These are phyloP conservation scores for Chaetodon trifascialis DNA, from an alignment of 2,113 vertebrate species.

Conservation along the genomic window DNA sequence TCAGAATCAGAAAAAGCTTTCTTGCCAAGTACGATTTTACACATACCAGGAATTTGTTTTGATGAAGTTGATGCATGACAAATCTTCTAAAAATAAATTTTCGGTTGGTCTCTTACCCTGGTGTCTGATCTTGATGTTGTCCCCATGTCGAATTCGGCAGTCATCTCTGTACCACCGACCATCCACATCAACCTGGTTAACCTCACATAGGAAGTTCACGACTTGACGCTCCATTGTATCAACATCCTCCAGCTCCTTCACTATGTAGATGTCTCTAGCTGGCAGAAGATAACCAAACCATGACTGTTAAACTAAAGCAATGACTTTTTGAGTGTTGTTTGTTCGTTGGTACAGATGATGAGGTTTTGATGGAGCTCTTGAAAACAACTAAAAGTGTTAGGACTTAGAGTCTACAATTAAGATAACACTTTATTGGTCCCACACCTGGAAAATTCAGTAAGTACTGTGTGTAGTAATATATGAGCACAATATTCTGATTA, in stretches of 20 bases:
- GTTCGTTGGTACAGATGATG: neutral
- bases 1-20: too few species aligned
- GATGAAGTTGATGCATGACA: too few species aligned
- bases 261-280: constrained; percentile 91
- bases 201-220: constrained; percentile 89
- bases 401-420: too few species aligned
- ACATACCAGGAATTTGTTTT: too few species aligned
- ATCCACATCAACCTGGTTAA: constrained; percentile 91
- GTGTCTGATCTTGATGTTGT: constrained; percentile 90
- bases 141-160: constrained; percentile 85
- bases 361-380: neutral
- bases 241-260: constrained; percentile 88
- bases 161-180: constrained; percentile 93
- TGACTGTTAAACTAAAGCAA: constrained; percentile 9
- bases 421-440: too few species aligned
- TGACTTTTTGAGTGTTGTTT: neutral
- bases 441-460: too few species aligned
- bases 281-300: constrained; percentile 39
- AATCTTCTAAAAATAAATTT: too few species aligned
- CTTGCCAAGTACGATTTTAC: too few species aligned
- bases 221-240: constrained; percentile 89
- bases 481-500: neutral
- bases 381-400: too few species aligned
- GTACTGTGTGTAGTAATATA: too few species aligned
- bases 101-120: constrained; percentile 86